Conservation (phyloP, 2,888 invertebrate species). For the Ectobius pallidus region DNA sequence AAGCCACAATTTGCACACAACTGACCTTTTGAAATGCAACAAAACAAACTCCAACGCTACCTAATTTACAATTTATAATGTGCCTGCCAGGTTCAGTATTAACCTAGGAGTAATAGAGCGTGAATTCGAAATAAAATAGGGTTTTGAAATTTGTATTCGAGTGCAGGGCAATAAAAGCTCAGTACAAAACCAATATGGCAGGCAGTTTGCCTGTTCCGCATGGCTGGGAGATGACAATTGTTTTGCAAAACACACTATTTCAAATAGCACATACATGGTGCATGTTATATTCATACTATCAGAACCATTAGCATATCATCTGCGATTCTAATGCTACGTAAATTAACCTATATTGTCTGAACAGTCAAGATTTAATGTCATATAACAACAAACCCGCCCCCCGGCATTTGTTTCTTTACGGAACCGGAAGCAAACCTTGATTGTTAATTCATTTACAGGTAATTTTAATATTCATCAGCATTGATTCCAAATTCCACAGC, state of each 20-base stretch:
- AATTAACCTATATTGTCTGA: not conserved
- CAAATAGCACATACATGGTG: not conserved
- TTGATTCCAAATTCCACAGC: too few species aligned
- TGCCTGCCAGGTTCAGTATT: too few species aligned
- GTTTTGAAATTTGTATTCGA: not conserved
- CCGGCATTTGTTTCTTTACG: not conserved
- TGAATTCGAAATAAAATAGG: not conserved
- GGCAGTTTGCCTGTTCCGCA: not conserved
- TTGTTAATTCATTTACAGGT: too few species aligned
- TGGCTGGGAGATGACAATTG: not conserved
- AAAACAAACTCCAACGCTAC: too few species aligned
- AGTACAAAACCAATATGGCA: conserved; percentile 1
- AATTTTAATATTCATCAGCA: too few species aligned
- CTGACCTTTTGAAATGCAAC: too few species aligned
- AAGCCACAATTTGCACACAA: too few species aligned
- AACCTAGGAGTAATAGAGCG: too few species aligned
- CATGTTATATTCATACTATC: conserved; percentile 19
- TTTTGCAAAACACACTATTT: conserved; percentile 7
- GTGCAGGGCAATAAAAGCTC: not conserved
- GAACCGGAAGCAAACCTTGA: too few species aligned
- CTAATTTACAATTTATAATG: too few species aligned
- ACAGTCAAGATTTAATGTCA: not conserved
- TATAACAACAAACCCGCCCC: not conserved
- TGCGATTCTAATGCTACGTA: conserved; percentile 3
- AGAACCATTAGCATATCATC: not conserved